Evolutionary conservation across 2,113 vertebrate genomes (phyloP).

Genomic region (Pomatorhinus ruficollis): DNA sequence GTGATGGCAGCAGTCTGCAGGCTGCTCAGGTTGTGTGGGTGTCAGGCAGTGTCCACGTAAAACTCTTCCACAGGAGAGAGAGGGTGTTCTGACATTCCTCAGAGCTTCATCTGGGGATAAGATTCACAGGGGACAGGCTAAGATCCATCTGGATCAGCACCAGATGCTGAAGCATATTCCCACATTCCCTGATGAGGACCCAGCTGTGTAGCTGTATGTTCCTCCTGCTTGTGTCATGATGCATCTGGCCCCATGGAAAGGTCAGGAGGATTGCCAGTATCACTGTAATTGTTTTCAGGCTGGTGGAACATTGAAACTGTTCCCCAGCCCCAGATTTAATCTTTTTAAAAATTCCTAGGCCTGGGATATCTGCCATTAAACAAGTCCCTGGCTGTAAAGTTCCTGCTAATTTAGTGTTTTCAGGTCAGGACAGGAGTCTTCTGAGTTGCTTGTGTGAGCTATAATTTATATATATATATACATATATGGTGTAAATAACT

Average conservation of each 20-base stretch:
- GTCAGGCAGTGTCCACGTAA: background rate
- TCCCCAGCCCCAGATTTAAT: background rate
- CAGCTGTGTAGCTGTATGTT: background rate
- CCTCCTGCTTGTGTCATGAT: accelerated
- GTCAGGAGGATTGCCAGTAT: background rate
- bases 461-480: background rate
- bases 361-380: background rate
- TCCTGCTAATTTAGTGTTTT: background rate
- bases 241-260: background rate
- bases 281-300: background rate
- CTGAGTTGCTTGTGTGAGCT: background rate
- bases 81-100: background rate
- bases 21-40: background rate
- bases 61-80: background rate
- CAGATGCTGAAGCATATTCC: background rate
- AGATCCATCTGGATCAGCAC: background rate
- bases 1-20: background rate
- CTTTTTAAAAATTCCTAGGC: background rate
- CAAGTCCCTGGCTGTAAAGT: background rate
- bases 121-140: background rate
- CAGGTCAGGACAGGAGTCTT: background rate
- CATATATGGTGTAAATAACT: background rate
- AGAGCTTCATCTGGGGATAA: background rate
- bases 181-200: background rate
- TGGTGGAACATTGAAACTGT: background rate